Base-by-base conservation (phyloP, 2,888 invertebrate genomes). In the Antheraea yamamai region DNA sequence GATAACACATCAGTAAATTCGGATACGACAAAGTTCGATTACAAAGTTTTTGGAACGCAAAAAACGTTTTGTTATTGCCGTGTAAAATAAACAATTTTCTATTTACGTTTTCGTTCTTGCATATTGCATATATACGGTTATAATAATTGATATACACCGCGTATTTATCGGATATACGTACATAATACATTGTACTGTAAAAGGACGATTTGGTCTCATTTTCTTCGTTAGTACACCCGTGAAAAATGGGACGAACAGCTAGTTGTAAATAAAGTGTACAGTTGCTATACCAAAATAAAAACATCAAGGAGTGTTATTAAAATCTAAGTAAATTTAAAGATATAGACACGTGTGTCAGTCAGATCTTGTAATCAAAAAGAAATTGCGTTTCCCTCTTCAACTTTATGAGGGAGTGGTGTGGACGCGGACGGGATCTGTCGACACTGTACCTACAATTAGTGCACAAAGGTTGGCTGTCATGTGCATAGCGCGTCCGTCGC, bases 401-500 rank as follows among this genome's bases (percentile, higher is more conserved):
- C 87, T 87, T 85, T 83, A 84, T 79, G 83, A 84, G 87, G 83
- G 87, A 80, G 86, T 89, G 91, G 84, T 83, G 78, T 61, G 77
- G 87, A 86, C 92, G 91, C 66, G 77, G 87, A 86, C 92, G 90
- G 89, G 86, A 85, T 84, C 81, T 83, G 84, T 85, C 88, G 86
- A 85, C 85, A 86, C 84, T 82, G 82, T 84, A 79, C 84, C 85
- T 90, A 87, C 88, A 75, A 92, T 92, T 92, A 91, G 87, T 88
- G 85, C 86, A 93, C 92, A 93, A 93, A 94, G 92, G 89, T 90
- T 83, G 87, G 82, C 89, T 91, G 93, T 93, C 93, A 86, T 78
- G 79, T 78, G 84, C 91, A 89, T 81, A 80, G 78, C 73, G 75
- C 74, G 73, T 73, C 77, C 77, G 75, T 75, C 76, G 77, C 78